Evolutionary conservation across 1,140 invertebrate species (phyloP), one percentile per base, ranked within the genome.

Genomic region (Hylaeus volcanicus): DNA sequence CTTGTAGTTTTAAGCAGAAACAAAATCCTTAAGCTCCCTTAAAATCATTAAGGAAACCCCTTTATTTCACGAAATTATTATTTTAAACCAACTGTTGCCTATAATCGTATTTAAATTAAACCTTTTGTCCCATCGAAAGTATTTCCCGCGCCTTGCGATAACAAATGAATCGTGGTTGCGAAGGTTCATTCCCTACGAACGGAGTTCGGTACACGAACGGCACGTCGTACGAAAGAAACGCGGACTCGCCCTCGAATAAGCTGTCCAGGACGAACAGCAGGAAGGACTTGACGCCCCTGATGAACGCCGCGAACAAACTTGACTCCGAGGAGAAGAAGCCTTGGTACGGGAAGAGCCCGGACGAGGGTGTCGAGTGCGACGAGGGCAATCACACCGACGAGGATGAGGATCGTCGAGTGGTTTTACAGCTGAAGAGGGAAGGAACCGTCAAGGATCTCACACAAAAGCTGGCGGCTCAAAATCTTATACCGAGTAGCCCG

Each of bases 391-490:
- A 92, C 79, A 93, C 93, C 71, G 92, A 93, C 78, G 90, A 95
- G 86, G 94, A 94, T 82, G 95, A 95, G 88, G 95, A 96, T 87
- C 93, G 94, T 85, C 94, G 94, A 83, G 93, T 94, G 69, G 90
- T 95, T 68, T 89, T 96, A 72, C 95, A 96, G 81, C 88, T 96
- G 73, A 96, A 96, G 90, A 94, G 95, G 71, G 96, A 97, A 92
- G 96, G 96, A 85, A 97, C 96, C 48, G 97, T 98, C 43, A 97
- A 97, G 93, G 97, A 98, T 94, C 93, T 98, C 74, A 97, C 97
- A 51, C 97, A 97, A 90, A 97, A 97, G 92, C 92, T 98, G 83
- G 96, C 96, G 39, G 97, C 95, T 90, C 95, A 95, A 89, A 95
- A 94, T 90, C 92, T 94, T 68, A 93, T 96, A 89, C 93, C 95